phyloP scores from a whole-genome alignment of 2,113 vertebrate species.

The Pelmatolapia mariae region DNA sequence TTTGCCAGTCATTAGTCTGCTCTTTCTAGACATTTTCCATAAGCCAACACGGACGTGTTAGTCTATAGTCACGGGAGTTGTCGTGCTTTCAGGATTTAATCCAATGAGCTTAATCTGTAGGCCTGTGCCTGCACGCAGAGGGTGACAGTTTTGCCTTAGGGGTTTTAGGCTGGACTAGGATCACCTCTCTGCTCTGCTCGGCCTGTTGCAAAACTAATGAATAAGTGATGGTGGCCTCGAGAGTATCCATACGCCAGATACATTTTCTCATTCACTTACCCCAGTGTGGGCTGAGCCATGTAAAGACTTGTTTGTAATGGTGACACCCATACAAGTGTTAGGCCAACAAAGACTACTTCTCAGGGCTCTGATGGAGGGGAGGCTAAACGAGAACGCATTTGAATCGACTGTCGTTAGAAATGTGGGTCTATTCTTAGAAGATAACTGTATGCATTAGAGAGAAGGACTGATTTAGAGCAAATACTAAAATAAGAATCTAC shows the following conservation, averaged over 20 bases:
- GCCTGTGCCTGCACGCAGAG: background rate
- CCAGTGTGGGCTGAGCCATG: slow-evolving; percentile 11
- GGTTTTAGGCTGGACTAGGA: slow-evolving; percentile 8
- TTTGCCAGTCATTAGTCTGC: slow-evolving; percentile 26
- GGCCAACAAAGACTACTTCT: background rate
- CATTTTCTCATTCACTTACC: slow-evolving; percentile 20
- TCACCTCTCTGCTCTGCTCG: background rate
- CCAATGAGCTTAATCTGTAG: slow-evolving; percentile 47
- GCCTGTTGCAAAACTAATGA: slow-evolving; percentile 1
- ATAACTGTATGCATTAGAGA: background rate
- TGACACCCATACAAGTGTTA: background rate
- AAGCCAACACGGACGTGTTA: background rate
- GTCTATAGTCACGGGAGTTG: background rate
- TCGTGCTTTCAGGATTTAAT: slow-evolving; percentile 48
- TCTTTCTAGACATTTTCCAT: slow-evolving; percentile 20
- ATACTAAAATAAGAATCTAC: background rate
- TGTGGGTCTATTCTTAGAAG: background rate
- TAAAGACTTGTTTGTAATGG: slow-evolving; percentile 17
- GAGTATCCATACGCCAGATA: slow-evolving; percentile 3
- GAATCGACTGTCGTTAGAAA: background rate
- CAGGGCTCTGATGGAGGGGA: background rate
- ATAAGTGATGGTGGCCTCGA: background rate
- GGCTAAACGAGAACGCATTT: background rate
- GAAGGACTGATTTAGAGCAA: background rate
- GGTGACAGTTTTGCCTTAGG: background rate